Evolutionary conservation across 2,797 vertebrate genomes (phyloP).

Genomic region (Vipera ursinii): DNA sequence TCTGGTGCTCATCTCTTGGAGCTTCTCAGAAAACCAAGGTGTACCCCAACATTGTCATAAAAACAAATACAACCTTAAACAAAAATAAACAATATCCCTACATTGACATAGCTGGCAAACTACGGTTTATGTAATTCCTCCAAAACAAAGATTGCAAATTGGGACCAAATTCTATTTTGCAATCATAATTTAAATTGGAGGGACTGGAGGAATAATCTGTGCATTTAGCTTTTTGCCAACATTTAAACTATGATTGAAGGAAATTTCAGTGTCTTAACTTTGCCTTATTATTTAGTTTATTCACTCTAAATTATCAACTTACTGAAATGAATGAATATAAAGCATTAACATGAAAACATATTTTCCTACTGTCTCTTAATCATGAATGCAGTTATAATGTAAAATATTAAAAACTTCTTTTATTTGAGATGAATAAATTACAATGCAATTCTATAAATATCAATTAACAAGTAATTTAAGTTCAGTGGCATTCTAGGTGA

Average conservation of each 20-base stretch:
- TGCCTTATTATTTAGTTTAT: neutral
- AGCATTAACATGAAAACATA: neutral
- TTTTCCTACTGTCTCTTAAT: neutral
- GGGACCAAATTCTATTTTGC: neutral
- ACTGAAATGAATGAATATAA: neutral
- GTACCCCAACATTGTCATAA: neutral
- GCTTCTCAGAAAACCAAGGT: neutral
- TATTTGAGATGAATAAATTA: neutral
- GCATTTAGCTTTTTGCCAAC: neutral
- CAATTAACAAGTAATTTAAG: neutral
- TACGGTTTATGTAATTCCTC: neutral
- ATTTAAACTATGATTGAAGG: neutral
- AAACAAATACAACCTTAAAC: neutral
- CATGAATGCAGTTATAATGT: neutral
- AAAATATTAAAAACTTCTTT: neutral
- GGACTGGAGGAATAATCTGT: too few relatives aligned
- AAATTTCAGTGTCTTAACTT: neutral
- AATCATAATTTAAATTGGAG: neutral
- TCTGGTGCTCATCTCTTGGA: neutral
- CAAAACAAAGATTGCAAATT: neutral
- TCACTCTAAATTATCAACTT: neutral
- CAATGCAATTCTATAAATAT: neutral
- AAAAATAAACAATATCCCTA: neutral
- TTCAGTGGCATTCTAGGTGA: neutral
- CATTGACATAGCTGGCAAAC: neutral